phyloP scores from a whole-genome alignment of 2,797 vertebrate genomes.

The Glossophaga mutica region DNA sequence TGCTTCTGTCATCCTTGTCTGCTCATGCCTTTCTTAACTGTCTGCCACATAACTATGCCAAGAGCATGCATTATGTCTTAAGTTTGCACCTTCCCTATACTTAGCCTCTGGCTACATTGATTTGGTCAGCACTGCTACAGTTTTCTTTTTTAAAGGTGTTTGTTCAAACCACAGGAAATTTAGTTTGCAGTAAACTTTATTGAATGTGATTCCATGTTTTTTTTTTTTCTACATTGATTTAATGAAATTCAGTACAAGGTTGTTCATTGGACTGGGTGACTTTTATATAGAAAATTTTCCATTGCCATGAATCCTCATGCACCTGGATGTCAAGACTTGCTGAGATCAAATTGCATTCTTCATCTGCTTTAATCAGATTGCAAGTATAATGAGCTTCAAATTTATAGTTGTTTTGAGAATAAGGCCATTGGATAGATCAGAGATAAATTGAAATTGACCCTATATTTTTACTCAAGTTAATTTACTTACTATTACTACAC shows the following conservation, averaged over 20 bases:
- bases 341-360: slow-evolving; percentile 63
- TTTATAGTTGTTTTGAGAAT: slow-evolving; percentile 72
- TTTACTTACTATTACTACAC: slow-evolving; percentile 54
- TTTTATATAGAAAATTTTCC: slow-evolving; percentile 52
- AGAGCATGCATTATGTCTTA: background rate
- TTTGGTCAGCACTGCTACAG: background rate
- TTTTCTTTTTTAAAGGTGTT: slow-evolving; percentile 26
- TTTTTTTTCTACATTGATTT: slow-evolving; percentile 8
- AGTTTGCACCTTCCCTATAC: background rate
- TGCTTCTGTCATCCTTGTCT: background rate
- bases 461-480: slow-evolving; percentile 65
- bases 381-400: slow-evolving; percentile 63
- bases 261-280: background rate
- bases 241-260: background rate
- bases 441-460: slow-evolving; percentile 66
- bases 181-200: slow-evolving; percentile 18
- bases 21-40: background rate
- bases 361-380: slow-evolving; percentile 65
- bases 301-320: slow-evolving; percentile 5
- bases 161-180: background rate
- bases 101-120: background rate
- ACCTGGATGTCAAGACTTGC: slow-evolving; percentile 58
- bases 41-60: background rate
- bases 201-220: background rate
- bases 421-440: slow-evolving; percentile 58